Conservation (phyloP, 92 coral and sea anemone species). For the Bergia sp. region DNA sequence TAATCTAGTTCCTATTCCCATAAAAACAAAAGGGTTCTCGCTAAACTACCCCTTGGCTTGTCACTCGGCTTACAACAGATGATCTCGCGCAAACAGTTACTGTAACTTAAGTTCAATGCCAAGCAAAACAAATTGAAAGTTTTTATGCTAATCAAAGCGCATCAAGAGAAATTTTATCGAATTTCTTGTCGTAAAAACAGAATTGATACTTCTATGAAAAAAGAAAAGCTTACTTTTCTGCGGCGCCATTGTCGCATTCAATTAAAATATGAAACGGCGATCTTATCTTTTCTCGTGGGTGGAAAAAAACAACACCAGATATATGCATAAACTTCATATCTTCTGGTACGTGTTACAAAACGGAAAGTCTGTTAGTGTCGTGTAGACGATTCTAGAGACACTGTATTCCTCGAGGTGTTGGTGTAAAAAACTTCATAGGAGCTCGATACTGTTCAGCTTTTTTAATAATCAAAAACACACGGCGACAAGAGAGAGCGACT, state of each 20-base stretch:
- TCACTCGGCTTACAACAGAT: too few species aligned
- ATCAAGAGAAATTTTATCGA: too few species aligned
- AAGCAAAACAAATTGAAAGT: too few species aligned
- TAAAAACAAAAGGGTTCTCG: too few species aligned
- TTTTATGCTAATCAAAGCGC: too few species aligned
- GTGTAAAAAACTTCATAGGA: not conserved
- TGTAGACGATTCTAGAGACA: not conserved
- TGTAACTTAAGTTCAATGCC: too few species aligned
- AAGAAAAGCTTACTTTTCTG: not conserved
- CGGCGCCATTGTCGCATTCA: not conserved
- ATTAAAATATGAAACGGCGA: not conserved
- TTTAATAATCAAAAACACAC: not conserved
- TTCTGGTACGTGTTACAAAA: not conserved
- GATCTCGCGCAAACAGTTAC: too few species aligned
- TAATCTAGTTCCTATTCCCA: not conserved
- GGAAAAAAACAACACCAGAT: not conserved
- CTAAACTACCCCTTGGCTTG: too few species aligned
- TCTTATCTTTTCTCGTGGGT: conserved; percentile 5
- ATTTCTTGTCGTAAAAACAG: not conserved
- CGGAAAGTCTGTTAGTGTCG: not conserved
- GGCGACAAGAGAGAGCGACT: not conserved
- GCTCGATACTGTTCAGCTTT: not conserved
- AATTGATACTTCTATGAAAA: not conserved
- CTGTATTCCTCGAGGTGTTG: not conserved
- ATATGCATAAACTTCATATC: not conserved